These are phyloP conservation scores for Mylabris phalerata DNA, from an alignment of 1,140 invertebrate species.

Conservation along the genomic window DNA sequence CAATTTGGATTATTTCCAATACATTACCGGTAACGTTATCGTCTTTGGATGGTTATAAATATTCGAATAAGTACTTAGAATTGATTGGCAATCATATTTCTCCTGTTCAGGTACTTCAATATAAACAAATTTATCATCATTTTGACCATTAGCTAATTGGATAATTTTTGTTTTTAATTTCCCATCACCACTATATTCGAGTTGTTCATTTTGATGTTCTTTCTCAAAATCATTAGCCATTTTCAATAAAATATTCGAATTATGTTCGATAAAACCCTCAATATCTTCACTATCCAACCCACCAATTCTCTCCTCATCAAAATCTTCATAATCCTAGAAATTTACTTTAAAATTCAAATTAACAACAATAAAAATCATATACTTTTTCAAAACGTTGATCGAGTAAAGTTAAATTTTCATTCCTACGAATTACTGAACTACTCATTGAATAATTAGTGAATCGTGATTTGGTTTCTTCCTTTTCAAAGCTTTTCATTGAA, in stretches of 20 bases:
- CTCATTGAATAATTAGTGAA: conserved; percentile 94
- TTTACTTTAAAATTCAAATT: not conserved
- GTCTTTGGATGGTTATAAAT: conserved; percentile 86
- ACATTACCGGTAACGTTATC: conserved; percentile 59
- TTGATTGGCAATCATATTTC: conserved; percentile 91
- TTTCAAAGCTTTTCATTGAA: conserved; percentile 48
- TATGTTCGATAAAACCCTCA: conserved; percentile 65
- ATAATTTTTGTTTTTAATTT: conserved; percentile 21
- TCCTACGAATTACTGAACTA: conserved; percentile 82
- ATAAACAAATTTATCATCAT: conserved; percentile 52
- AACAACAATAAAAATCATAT: not conserved
- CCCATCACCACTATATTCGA: conserved; percentile 41
- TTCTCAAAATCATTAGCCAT: conserved; percentile 56
- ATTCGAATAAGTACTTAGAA: conserved; percentile 84
- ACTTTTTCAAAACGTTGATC: conserved; percentile 92
- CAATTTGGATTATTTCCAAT: no score
- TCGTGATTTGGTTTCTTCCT: conserved; percentile 77
- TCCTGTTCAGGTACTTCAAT: conserved; percentile 54
- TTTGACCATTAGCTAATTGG: conserved; percentile 37
- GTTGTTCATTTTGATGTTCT: conserved; percentile 53
- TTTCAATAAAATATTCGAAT: conserved; percentile 59
- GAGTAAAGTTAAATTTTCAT: conserved; percentile 72
- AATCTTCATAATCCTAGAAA: conserved; percentile 69
- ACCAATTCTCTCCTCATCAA: conserved; percentile 86
- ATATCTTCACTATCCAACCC: conserved; percentile 85